phyloP scores from a whole-genome alignment of 2,888 invertebrate genomes.

The Nipponacmea schrenckii region DNA sequence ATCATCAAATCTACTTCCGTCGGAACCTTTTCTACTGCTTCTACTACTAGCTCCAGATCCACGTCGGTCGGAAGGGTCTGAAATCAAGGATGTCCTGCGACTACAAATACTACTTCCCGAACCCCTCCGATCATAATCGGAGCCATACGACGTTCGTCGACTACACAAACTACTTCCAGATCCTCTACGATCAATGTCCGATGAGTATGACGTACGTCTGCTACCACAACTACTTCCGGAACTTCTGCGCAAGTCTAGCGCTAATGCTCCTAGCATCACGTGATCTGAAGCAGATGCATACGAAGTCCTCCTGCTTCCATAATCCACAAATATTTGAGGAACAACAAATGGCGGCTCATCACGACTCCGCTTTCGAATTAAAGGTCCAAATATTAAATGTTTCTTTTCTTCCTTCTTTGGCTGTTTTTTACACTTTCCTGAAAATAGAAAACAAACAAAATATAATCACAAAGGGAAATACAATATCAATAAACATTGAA shows the following conservation, averaged over 20 bases:
- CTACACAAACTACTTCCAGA: constrained; percentile 57
- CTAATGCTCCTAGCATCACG: constrained; percentile 35
- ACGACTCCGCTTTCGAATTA: constrained; percentile 48
- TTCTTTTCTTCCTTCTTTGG: constrained; percentile 51
- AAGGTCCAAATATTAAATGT: constrained; percentile 52
- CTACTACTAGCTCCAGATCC: constrained; percentile 51
- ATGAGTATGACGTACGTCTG: constrained; percentile 48
- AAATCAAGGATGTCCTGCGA: constrained; percentile 55
- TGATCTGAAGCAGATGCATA: constrained; percentile 48
- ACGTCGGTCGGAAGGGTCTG: constrained; percentile 53
- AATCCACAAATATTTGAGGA: constrained; percentile 61
- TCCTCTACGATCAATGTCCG: constrained; percentile 51
- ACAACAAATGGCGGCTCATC: constrained; percentile 60
- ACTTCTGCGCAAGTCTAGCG: constrained; percentile 35
- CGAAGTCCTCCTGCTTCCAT: constrained; percentile 57
- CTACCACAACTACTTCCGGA: constrained; percentile 39
- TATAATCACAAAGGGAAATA: background rate
- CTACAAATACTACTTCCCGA: constrained; percentile 56
- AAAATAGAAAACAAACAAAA: background rate
- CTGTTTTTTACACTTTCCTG: constrained; percentile 42
- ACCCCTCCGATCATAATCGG: constrained; percentile 54
- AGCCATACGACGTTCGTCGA: constrained; percentile 55
- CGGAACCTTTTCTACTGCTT: constrained; percentile 55
- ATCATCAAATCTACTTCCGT: constrained; percentile 56
- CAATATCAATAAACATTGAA: too few species aligned